Evolutionary conservation across 2,797 vertebrate species (phyloP).

Genomic region (Phataginus tetradactyla): DNA sequence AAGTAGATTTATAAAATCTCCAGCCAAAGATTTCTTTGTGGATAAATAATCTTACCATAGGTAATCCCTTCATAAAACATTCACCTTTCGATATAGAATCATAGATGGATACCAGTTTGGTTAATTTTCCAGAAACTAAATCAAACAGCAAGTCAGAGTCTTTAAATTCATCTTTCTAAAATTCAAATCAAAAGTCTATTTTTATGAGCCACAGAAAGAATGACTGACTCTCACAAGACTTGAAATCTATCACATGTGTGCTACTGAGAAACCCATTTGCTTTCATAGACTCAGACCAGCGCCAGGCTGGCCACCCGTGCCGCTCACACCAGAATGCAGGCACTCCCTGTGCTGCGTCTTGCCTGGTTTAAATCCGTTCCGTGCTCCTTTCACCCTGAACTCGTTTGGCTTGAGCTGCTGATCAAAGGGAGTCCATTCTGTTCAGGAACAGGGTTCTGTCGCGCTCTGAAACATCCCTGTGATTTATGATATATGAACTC

Average conservation of each 20-base stretch:
- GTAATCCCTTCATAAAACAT: neutral
- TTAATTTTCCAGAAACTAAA: slow-evolving; percentile 22
- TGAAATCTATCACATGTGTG: neutral
- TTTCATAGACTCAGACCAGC: neutral
- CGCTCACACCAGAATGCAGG: neutral
- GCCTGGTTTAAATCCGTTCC: slow-evolving; percentile 19
- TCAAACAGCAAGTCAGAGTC: neutral
- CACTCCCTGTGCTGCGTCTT: neutral
- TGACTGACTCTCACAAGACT: neutral
- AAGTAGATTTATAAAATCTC: neutral
- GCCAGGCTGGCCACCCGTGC: neutral
- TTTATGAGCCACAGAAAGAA: neutral
- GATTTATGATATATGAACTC: slow-evolving; percentile 79
- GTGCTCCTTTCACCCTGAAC: slow-evolving; percentile 54
- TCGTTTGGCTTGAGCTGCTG: slow-evolving; percentile 66
- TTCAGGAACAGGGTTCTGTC: slow-evolving; percentile 38
- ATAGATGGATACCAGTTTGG: neutral
- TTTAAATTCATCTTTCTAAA: neutral
- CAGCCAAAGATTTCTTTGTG: neutral
- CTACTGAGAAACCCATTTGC: neutral
- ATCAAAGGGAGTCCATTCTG: slow-evolving; percentile 73
- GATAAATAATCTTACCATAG: neutral
- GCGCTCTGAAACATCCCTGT: slow-evolving; percentile 55
- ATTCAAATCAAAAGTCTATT: neutral
- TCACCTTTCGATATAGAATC: neutral